phyloP scores from a whole-genome alignment of 1,140 invertebrate species.

The Spodoptera frugiperda region DNA sequence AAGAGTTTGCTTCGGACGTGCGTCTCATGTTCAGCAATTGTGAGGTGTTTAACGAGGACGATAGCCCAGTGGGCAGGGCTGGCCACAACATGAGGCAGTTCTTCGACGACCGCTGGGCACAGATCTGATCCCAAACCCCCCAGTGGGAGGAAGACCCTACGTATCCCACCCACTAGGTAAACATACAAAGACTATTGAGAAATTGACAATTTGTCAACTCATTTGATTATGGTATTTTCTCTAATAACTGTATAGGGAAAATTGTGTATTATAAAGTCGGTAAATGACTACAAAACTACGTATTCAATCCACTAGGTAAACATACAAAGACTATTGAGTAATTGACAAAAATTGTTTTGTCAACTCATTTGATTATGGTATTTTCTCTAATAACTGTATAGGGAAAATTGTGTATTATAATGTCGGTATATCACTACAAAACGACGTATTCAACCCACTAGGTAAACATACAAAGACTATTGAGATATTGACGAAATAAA shows the following conservation, averaged over 20 bases:
- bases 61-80: conserved; percentile 97
- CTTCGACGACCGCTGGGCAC: conserved; percentile 95
- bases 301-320: neutral
- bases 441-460: neutral
- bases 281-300: neutral
- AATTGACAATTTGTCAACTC: no score
- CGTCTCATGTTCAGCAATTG: conserved; percentile 98
- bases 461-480: neutral
- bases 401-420: no score
- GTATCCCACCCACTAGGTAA: neutral
- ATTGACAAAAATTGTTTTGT: no score
- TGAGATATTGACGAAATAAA: no score
- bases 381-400: no score
- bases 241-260: no score
- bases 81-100: conserved; percentile 96
- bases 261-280: no score
- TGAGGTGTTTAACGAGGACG: conserved; percentile 98
- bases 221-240: no score
- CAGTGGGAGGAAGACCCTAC: conserved; percentile 15
- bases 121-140: conserved; percentile 56
- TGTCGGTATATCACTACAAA: no score
- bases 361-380: no score
- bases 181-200: neutral
- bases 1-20: conserved; percentile 96
- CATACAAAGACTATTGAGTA: neutral